Conservation (phyloP, 2,113 vertebrate genomes). For the Lagopus muta region DNA sequence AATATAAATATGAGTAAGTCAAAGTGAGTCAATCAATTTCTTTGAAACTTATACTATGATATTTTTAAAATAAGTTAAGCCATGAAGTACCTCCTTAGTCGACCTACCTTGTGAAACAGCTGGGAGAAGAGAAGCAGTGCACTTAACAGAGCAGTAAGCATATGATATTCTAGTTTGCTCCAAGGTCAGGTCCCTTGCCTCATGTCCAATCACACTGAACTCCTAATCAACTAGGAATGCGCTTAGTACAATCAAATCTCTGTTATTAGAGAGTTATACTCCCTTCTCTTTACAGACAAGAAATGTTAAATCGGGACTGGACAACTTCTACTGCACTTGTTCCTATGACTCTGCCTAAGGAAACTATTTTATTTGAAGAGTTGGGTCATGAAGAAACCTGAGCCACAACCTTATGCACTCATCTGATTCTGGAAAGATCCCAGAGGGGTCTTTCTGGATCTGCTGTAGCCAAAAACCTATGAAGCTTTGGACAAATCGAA, state of each 20-base stretch:
- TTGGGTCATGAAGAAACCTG: neutral
- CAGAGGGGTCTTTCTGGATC: neutral
- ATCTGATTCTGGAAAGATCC: neutral
- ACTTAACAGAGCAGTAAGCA: neutral
- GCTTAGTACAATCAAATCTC: neutral
- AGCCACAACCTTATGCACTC: neutral
- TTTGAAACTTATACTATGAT: neutral
- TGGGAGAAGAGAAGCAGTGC: neutral
- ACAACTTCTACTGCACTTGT: neutral
- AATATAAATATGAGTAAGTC: neutral
- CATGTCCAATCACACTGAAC: neutral
- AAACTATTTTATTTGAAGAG: neutral
- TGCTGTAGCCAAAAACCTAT: neutral
- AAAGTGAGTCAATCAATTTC: neutral
- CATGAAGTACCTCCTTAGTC: neutral
- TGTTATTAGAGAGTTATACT: neutral
- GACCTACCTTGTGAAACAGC: neutral
- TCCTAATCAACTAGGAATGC: neutral
- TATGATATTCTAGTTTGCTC: neutral
- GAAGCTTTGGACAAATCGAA: neutral
- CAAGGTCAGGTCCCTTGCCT: conserved; percentile 29
- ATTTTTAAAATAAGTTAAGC: neutral
- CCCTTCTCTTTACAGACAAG: neutral
- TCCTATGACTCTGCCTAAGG: neutral
- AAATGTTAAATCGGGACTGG: neutral